Evolutionary conservation across 2,113 vertebrate genomes (phyloP), one percentile per base, ranked within the genome.

Genomic region (Pangasianodon hypophthalmus): DNA sequence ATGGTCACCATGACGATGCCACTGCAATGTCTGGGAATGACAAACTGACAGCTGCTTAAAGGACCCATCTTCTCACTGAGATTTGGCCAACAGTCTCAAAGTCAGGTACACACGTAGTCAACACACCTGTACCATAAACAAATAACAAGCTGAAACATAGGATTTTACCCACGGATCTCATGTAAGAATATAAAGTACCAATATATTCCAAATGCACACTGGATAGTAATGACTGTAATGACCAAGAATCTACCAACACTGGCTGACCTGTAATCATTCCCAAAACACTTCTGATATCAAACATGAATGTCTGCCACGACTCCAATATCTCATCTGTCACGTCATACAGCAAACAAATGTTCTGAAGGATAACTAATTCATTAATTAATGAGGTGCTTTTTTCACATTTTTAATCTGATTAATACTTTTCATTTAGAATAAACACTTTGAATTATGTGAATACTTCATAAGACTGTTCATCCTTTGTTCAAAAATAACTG

Each of bases 391-490:
- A 46, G 80, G 90, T 91, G 86, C 86, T 87, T 91, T 86, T 90
- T 90, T 83, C 79, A 88, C 64, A 48, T 90, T 88, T 89, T 88
- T 77, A 60, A 84, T 87, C 64, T 88, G 69, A 88, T 90, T 90
- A 91, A 90, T 87, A 86, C 69, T 88, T 91, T 84, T 90, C n/a
- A 84, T 86, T 32, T 56, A 82, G 54, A 90, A 92, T 91, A 92
- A 90, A 92, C 14, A 69, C n/a, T 87, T 85, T 82, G 37, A 88
- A 84, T 73, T 52, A 64, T 41, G n/a, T 85, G 64, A 44, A 77
- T 14, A 79, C 86, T 46, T 85, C 46, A 83, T 4, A 14, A 48
- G 85, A 64, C 58, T 91, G 5, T 21, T 26, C 1, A 41, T 60
- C 37, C 11, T 84, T 83, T 81, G 29, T 19, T 81, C 29, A 32